Percentiles rank a stretch among this genome's conserved stretches.
These are phyloP conservation scores for Geotria australis DNA, from an alignment of 2,797 vertebrate genomes.

Conservation along the genomic window DNA sequence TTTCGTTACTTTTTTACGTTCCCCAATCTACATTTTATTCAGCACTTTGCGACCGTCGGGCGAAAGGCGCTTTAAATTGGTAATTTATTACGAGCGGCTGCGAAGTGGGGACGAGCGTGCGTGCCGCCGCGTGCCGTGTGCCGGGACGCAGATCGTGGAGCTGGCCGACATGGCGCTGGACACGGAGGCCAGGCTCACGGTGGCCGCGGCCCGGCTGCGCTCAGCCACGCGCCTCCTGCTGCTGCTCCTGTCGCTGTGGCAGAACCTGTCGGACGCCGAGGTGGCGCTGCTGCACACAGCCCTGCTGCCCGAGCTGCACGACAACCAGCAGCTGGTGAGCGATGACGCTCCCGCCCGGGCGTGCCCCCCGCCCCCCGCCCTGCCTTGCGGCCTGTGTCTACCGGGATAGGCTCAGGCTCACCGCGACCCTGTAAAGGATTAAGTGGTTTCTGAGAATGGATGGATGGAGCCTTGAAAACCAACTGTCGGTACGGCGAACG, in stretches of 20 bases:
- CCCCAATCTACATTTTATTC: no score
- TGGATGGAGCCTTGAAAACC: not conserved
- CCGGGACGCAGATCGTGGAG: slow-evolving; percentile 46
- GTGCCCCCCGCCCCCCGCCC: not conserved
- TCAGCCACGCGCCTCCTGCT: slow-evolving; percentile 54
- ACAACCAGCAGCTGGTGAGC: slow-evolving; percentile 40
- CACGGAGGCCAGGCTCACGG: slow-evolving; percentile 28
- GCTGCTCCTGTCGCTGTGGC: slow-evolving; percentile 47
- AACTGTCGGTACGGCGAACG: slow-evolving; percentile 1
- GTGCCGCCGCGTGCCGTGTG: no score
- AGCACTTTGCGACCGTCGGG: no score
- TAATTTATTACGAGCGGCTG: no score
- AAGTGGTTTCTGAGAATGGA: no score
- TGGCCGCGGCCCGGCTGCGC: slow-evolving; percentile 33
- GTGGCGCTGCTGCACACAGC: slow-evolving; percentile 45
- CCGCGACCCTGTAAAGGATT: no score
- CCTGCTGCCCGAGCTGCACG: slow-evolving; percentile 45
- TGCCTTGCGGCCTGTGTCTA: no score
- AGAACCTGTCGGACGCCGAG: slow-evolving; percentile 43
- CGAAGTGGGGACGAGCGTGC: no score
- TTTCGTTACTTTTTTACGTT: no score
- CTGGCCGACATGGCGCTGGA: slow-evolving; percentile 58
- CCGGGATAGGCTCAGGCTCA: no score
- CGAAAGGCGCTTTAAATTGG: no score
- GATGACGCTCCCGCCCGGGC: not conserved